These are phyloP conservation scores for Netelia virgata DNA, from an alignment of 2,888 invertebrate species.

Conservation along the genomic window DNA sequence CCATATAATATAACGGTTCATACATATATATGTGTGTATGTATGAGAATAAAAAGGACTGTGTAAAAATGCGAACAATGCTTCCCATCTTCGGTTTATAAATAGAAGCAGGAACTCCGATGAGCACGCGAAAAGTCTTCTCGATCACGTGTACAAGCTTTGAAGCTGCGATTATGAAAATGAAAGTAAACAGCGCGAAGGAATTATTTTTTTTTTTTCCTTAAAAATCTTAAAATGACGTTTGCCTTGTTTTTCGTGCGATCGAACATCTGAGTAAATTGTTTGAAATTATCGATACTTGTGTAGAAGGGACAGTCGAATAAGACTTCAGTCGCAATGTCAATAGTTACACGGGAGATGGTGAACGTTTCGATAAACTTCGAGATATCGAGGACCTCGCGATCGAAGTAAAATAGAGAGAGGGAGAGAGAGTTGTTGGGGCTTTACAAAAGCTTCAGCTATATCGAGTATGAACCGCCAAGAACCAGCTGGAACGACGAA, in stretches of 20 bases:
- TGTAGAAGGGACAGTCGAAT: neutral
- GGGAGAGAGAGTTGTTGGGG: constrained; percentile 11
- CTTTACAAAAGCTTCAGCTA: constrained; percentile 38
- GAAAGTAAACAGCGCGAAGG: neutral
- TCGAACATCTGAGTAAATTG: no score
- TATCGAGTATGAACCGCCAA: constrained; percentile 39
- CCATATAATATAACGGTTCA: neutral
- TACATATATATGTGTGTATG: neutral
- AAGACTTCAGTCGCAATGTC: constrained; percentile 11
- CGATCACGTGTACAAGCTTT: constrained; percentile 7
- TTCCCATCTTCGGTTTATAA: constrained; percentile 23
- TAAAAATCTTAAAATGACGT: neutral
- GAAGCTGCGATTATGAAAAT: constrained; percentile 18
- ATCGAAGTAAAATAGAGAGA: neutral
- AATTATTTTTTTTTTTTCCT: neutral
- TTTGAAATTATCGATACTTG: neutral
- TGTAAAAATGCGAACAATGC: constrained; percentile 17
- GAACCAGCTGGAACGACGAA: constrained; percentile 45
- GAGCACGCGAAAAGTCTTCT: constrained; percentile 23
- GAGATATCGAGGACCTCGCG: constrained; percentile 16
- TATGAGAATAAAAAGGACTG: constrained; percentile 10
- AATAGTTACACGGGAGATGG: constrained; percentile 14
- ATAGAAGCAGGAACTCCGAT: constrained; percentile 16
- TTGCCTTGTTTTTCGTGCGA: neutral
- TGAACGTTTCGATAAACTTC: constrained; percentile 45